phyloP scores from a whole-genome alignment of 2,797 vertebrate species.

The Phrynocephalus guinanensis region DNA sequence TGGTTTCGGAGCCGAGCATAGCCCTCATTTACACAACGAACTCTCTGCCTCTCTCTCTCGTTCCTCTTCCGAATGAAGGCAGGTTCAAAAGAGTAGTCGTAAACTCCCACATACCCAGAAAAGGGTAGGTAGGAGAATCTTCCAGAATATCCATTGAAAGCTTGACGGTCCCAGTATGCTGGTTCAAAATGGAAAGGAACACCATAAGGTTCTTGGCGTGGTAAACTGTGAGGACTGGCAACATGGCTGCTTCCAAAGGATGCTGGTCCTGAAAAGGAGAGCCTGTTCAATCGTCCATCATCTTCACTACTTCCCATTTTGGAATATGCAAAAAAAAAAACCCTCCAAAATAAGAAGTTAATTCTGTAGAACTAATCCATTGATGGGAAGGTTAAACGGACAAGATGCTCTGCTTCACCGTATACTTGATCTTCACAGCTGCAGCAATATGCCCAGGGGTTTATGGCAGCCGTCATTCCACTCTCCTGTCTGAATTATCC shows the following conservation, averaged over 20 bases:
- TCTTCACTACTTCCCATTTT: slow-evolving; percentile 67
- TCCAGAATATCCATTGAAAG: slow-evolving; percentile 56
- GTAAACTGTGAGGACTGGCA: slow-evolving; percentile 33
- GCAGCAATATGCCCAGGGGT: slow-evolving; percentile 42
- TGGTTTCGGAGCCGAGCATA: slow-evolving; percentile 90
- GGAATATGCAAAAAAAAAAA: not conserved
- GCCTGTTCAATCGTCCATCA: slow-evolving; percentile 27
- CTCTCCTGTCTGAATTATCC: slow-evolving; percentile 44
- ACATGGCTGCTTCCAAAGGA: slow-evolving; percentile 65
- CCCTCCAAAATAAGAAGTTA: slow-evolving; percentile 25
- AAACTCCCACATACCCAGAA: slow-evolving; percentile 74
- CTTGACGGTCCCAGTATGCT: slow-evolving; percentile 78
- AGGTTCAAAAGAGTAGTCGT: slow-evolving; percentile 85
- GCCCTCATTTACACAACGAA: slow-evolving; percentile 95
- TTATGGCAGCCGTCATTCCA: slow-evolving; percentile 44
- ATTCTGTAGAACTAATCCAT: slow-evolving; percentile 52
- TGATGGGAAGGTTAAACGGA: slow-evolving; percentile 49
- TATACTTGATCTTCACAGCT: slow-evolving; percentile 15
- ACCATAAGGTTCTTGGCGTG: slow-evolving; percentile 74
- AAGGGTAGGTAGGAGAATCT: slow-evolving; percentile 74
- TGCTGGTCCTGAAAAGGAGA: slow-evolving; percentile 55
- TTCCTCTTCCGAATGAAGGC: slow-evolving; percentile 92
- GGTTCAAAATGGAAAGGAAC: slow-evolving; percentile 78
- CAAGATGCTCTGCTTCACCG: not conserved
- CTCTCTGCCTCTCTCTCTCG: slow-evolving; percentile 90